Evolutionary conservation across 2,113 vertebrate species (phyloP), one percentile per base, ranked within the genome.

Genomic region (Smithornis capensis): DNA sequence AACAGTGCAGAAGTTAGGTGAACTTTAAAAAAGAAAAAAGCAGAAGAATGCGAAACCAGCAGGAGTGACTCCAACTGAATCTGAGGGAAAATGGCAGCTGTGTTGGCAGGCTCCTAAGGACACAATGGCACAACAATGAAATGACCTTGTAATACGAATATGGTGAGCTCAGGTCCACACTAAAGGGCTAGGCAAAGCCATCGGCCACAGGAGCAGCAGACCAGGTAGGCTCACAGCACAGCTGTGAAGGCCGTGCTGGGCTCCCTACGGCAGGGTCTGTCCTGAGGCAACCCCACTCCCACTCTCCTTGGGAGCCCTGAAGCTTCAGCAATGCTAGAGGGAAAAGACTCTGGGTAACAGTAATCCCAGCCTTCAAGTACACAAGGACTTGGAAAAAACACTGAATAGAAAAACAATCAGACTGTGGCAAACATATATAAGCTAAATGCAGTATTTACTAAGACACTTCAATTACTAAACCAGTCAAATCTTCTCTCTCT

Each of bases 161-260:
- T 0, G 17, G 53, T 57, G 62, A 81, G 67, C 40, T 68, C 60
- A 53, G 24, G 22, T 19, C 15, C 19, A 11, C 1, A 0, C 19
- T 31, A 38, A n/a, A 38, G 0, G 0, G 23, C 27, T 9, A 67
- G 55, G 40, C 27, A 77, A 49, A 80, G 55, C 75, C 7, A 1
- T 11, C 5, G 22, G 85, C 18, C 4, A 1, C n/a, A 16, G 28
- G 25, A 80, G 53, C 63, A 40, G 68, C 91, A 33, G 45, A 23
- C 15, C 40, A 15, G 47, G 3, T 3, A 38, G 63, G 49, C 29
- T 77, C 53, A 21, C 2, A 2, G 71, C 1, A 0, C 75, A 14
- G 14, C 1, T 19, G 21, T 0, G 6, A 7, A 42, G 0, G 12
- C 12, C 40, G 77, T 3, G 38, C 56, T 28, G 1, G 2, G 44